These are phyloP conservation scores for Pediacus dermestoides DNA, from an alignment of 2,888 invertebrate genomes.

Conservation along the genomic window DNA sequence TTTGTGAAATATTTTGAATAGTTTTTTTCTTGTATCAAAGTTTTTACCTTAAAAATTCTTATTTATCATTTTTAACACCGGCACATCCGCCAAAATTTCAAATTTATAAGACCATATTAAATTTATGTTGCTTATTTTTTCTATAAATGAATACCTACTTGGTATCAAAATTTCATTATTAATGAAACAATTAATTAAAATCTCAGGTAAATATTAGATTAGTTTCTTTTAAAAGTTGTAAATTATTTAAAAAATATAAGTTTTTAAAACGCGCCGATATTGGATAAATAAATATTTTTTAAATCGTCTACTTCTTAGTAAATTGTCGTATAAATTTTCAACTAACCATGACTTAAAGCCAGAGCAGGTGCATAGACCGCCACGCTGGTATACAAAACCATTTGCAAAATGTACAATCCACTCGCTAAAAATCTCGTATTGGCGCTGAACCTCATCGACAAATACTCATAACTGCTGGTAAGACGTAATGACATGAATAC, in stretches of 20 bases:
- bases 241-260: no score
- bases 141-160: no score
- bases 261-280: no score
- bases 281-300: not conserved
- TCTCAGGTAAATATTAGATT: not conserved
- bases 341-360: conserved; percentile 72
- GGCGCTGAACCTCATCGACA: conserved; percentile 65
- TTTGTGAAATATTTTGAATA: no score
- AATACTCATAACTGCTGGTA: conserved; percentile 82
- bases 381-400: conserved; percentile 80
- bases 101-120: no score
- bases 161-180: no score
- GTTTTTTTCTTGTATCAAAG: no score
- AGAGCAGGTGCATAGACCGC: conserved; percentile 84
- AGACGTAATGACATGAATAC: conserved; percentile 80
- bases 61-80: no score
- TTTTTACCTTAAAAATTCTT: no score
- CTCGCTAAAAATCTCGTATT: conserved; percentile 63
- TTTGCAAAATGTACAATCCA: conserved; percentile 65
- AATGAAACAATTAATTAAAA: conserved; percentile 2
- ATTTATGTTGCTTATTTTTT: no score
- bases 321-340: not conserved
- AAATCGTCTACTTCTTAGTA: not conserved
- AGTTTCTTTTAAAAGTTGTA: no score
- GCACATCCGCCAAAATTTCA: no score